Conservation (phyloP, 2,797 vertebrate species). For the Acanthurus leucopareius region DNA sequence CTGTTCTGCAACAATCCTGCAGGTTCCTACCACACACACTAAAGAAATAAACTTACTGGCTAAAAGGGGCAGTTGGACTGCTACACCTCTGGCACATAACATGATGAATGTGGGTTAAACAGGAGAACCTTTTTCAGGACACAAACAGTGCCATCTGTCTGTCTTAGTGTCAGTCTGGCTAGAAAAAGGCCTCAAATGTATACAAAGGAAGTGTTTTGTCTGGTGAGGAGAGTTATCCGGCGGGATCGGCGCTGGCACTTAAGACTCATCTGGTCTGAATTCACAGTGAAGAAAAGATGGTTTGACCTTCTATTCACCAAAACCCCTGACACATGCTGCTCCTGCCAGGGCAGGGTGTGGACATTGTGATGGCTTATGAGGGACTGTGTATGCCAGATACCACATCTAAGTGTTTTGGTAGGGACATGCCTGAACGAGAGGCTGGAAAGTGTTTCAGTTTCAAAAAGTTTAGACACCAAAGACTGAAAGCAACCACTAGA, state of each 20-base stretch:
- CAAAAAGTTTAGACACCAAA: neutral
- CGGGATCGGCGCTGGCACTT: slow-evolving; percentile 41
- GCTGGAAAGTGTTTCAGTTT: slow-evolving; percentile 14
- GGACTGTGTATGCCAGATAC: slow-evolving; percentile 41
- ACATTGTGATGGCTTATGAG: slow-evolving; percentile 33
- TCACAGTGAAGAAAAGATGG: slow-evolving; percentile 61
- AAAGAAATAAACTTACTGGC: slow-evolving; percentile 69
- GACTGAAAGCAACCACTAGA: neutral
- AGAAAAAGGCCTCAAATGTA: slow-evolving; percentile 59
- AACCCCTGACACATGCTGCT: slow-evolving; percentile 38
- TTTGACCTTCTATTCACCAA: slow-evolving; percentile 71
- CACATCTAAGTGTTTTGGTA: slow-evolving; percentile 30
- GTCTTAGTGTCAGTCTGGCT: slow-evolving; percentile 59
- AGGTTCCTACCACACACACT: slow-evolving; percentile 57
- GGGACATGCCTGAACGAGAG: slow-evolving; percentile 36
- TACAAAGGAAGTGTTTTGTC: slow-evolving; percentile 79
- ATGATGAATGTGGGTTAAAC: slow-evolving; percentile 67
- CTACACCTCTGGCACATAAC: slow-evolving; percentile 54
- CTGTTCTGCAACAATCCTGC: slow-evolving; percentile 35
- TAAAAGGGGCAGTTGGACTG: slow-evolving; percentile 67
- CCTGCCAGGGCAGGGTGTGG: slow-evolving; percentile 58
- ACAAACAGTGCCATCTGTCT: slow-evolving; percentile 58
- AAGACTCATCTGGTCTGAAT: slow-evolving; percentile 56
- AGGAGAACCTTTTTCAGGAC: slow-evolving; percentile 50
- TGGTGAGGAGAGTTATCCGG: slow-evolving; percentile 61